phyloP scores from a whole-genome alignment of 1,140 invertebrate genomes.

The Macrobrachium rosenbergii region DNA sequence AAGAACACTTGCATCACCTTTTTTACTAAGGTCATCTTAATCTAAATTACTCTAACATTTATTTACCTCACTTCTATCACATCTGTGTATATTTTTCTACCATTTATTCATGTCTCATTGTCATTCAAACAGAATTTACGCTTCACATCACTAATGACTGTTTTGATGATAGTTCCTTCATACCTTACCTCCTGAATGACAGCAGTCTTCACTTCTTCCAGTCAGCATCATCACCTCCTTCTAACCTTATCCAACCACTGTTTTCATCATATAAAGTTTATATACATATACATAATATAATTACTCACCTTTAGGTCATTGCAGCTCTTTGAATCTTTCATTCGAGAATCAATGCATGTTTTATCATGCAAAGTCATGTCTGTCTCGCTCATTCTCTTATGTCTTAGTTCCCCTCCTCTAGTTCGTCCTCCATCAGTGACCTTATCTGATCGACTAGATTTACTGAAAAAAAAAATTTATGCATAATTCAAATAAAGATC shows the following conservation, averaged over 20 bases:
- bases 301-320: constrained; percentile 68
- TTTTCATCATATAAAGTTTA: neutral
- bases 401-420: constrained; percentile 39
- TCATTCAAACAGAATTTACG: no score
- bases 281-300: constrained; percentile 71
- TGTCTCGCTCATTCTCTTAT: constrained; percentile 63
- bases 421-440: constrained; percentile 28
- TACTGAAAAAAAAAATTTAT: constrained; percentile 23
- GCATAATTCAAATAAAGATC: neutral
- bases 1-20: no score
- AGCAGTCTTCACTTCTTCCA: neutral
- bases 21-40: no score
- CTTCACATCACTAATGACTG: no score
- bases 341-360: constrained; percentile 29
- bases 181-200: no score
- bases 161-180: no score
- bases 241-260: neutral
- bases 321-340: constrained; percentile 65
- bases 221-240: no score
- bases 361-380: constrained; percentile 61
- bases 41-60: no score
- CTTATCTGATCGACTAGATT: constrained; percentile 49
- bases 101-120: no score
- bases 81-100: no score
- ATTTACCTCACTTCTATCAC: no score